Base-by-base conservation (phyloP, 1,140 invertebrate species). In the Stegodyphus mimosarum region DNA sequence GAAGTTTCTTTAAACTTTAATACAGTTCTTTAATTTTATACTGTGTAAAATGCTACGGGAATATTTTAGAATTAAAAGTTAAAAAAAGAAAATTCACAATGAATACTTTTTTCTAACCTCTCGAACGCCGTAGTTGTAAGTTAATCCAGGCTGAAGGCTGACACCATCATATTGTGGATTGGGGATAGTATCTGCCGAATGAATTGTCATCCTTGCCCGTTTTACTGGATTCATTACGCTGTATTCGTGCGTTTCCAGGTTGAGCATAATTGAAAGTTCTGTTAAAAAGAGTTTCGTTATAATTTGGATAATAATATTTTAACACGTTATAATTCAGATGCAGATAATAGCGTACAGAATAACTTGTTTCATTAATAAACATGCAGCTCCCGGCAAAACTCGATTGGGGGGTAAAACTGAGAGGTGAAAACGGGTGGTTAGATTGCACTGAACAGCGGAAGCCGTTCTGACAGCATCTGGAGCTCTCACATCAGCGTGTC, bases 91-190 rank as follows among this genome's bases (percentile, higher is more conserved):
- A 17, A n/a, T 10, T 15, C 10, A 13, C 9, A 72, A 72, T 33
- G 3, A 33, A 33, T 33, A 33, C 33, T 33, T 70, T 49, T 55
- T 10, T 7, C n/a, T 53, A 63, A 86, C 85, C 72, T 81, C 52
- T 80, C 77, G 67, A 9, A 86, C 63, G 60, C 85, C 85, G 13
- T 86, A 86, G 69, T 79, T 80, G n/a, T 86, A 81, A 15, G 64
- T 79, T 9, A 7, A 13, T 15, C 77, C 76, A 11, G 77, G 85
- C n/a, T 80, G 77, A n/a, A 86, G 49, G 18, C 77, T 86, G 13
- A 86, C 85, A 5, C 77, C 85, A 33, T 86, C 85, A 51, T 86
- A 86, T 33, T 74, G 71, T 13, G 85, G 85, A 60, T 86, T 80
- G 6, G 85, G 85, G 11, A 86, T 81, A 5, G 70, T 75, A 7